Evolutionary conservation across 1,140 invertebrate species (phyloP), one percentile per base, ranked within the genome.

Genomic region (Polypedilum pembai): DNA sequence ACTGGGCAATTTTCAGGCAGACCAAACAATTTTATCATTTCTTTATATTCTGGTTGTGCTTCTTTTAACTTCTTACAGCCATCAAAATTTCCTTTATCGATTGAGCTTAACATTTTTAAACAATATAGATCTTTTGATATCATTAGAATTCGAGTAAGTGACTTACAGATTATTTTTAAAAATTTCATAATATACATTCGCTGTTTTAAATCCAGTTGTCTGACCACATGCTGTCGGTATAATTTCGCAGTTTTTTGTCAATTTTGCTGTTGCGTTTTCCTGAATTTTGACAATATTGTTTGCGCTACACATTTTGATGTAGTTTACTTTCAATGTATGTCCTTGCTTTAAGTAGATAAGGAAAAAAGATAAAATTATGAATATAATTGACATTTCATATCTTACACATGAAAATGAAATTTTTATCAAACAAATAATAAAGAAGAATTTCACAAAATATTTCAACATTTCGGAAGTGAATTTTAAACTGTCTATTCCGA

Each of bases 151-250:
- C 2, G 41, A 45, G 41, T 12, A 8, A 12, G 41, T 12, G 41
- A 45, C 41, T 45, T 45, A 56, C 45, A 56, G n/a, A 56, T 56
- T 56, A 56, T 56, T 56, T 15, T 56, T 56, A 15, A 56, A 56
- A 56, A 56, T 12, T 12, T 56, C 45, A 56, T n/a, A 12, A 56
- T 56, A 12, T 15, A 56, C 45, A 1, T 12, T 12, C n/a, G 45
- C 45, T 12, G 45, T 56, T 15, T 56, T 56, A 56, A 56, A 56
- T 56, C 45, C 45, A 4, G 7, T 15, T n/a, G 45, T 56, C n/a
- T n/a, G 12, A n/a, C 45, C 45, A 56, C 45, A 56, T 1, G 45
- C 45, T 10, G 45, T 56, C 15, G 45, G 45, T n/a, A 56, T 15
- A 4, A 56, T 56, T 12, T n/a, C 12, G 45, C 45, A 56, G n/a